phyloP scores from a whole-genome alignment of 2,797 vertebrate genomes.

The Aratinga solstitialis region DNA sequence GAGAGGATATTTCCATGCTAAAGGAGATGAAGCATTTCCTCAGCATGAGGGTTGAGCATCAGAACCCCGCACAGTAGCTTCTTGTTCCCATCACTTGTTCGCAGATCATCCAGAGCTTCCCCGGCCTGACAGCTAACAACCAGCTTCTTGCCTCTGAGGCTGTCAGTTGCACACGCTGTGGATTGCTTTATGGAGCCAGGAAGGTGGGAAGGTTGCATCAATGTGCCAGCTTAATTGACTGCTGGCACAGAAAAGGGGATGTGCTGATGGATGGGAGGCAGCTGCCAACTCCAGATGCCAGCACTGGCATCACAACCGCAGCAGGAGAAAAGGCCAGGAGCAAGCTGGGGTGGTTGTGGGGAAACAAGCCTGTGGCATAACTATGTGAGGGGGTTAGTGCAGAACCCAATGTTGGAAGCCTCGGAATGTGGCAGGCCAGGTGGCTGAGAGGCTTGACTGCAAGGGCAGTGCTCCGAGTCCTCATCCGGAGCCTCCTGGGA shows the following conservation, averaged over 20 bases:
- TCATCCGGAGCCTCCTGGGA: neutral
- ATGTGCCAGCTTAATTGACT: neutral
- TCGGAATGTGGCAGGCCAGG: neutral
- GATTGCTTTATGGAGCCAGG: neutral
- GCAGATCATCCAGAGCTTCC: neutral
- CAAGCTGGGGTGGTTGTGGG: rapidly evolving
- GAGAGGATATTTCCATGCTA: neutral
- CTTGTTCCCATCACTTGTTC: neutral
- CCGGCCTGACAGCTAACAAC: neutral
- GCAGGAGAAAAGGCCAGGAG: neutral
- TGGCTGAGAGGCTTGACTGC: neutral
- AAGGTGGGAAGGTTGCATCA: neutral
- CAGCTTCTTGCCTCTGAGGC: neutral
- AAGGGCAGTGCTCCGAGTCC: neutral
- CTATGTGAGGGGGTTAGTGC: rapidly evolving
- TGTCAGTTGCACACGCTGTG: neutral
- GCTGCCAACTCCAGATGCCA: slow-evolving; percentile 9
- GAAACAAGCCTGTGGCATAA: neutral
- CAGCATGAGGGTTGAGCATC: neutral
- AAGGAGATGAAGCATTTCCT: neutral
- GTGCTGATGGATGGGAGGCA: neutral
- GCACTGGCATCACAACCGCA: neutral
- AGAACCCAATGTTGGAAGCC: neutral
- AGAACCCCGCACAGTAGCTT: neutral
- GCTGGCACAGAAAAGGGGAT: neutral